These are phyloP conservation scores for Propsilocerus akamusi DNA, from an alignment of 1,140 invertebrate species.

Conservation along the genomic window DNA sequence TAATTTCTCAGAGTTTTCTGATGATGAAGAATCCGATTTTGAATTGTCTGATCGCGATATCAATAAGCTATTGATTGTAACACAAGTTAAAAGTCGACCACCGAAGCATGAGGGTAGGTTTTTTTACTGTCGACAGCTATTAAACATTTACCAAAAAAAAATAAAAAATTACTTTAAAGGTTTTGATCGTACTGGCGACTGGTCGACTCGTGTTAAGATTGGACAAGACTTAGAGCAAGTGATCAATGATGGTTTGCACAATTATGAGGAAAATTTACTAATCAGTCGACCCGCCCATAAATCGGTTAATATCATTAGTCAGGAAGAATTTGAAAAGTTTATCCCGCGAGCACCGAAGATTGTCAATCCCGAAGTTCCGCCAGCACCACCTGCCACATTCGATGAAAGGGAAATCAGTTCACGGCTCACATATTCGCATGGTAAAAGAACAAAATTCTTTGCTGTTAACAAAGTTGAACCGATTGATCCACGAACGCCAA, in stretches of 20 bases:
- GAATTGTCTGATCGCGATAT: conserved; percentile 87
- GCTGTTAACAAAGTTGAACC: conserved; percentile 74
- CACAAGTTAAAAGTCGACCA: conserved; percentile 47
- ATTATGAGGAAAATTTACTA: conserved; percentile 85
- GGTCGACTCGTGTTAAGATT: conserved; percentile 71
- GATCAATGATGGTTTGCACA: conserved; percentile 87
- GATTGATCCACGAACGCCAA: conserved; percentile 40
- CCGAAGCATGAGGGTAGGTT: conserved; percentile 49
- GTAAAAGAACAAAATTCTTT: conserved; percentile 56
- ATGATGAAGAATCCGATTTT: conserved; percentile 62
- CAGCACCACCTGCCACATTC: conserved; percentile 45
- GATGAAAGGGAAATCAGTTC: conserved; percentile 16
- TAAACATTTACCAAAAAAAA: background rate
- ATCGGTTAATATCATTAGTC: conserved; percentile 77
- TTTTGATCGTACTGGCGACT: conserved; percentile 73
- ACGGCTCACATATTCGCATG: conserved; percentile 18
- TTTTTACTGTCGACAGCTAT: background rate
- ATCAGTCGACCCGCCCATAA: conserved; percentile 38
- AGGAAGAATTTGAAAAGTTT: conserved; percentile 73
- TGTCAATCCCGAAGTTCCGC: conserved; percentile 46
- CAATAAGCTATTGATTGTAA: conserved; percentile 89
- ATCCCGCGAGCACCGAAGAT: conserved; percentile 39
- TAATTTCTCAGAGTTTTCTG: conserved; percentile 56
- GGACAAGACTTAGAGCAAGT: conserved; percentile 81
- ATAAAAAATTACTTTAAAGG: conserved; percentile 23